Base-by-base conservation (phyloP, 2,888 invertebrate species). In the Caenorhabditis plicata region DNA sequence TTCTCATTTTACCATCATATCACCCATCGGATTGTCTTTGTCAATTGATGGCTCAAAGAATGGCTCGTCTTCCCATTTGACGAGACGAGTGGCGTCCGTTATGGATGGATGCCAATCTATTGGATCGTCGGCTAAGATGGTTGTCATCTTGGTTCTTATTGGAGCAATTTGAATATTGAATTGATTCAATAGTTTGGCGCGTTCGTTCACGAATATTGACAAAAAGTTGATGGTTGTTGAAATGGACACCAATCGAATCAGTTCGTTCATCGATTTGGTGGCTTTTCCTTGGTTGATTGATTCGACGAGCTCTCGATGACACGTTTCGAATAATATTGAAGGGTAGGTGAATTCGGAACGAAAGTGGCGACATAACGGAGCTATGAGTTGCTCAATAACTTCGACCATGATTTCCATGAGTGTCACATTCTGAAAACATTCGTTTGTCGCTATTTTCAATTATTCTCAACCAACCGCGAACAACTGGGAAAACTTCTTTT, bases 21-120 rank as follows among this genome's bases (percentile, higher is more conserved):
- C 55, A 0, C 53, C 51, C 25, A 71, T 58, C n/a, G 64, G 33
- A 19, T 48, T 51, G 22, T 71, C 67, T 35, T 69, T 69, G 33
- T 69, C 68, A 26, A 69, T 52, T 20, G 56, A 48, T 8, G 72
- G 71, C 5, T 50, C 40, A 31, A 64, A 60, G 22, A 56, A 63
- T 11, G 70, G 67, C 40, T 76, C 71, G 8, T 68, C 64, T 36
- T 53, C 56, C 68, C 68, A 68, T 36, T 40, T 42, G 19, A 64
- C 64, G 7, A 64, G 25, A 22, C 49, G 48, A 5, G 52, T 44
- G 11, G 45, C 52, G 25, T 58, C 58, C 19, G 26, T 15, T 33
- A 5, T 5, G 17, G 17, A 33, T 9, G n/a, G 5, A 9, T 33
- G n/a, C 13, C 5, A 5, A 15, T 33, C 17, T 33, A 15, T 33